A percentile compares a stretch with the other conserved stretches of the same genome.
These are phyloP conservation scores for Echinometra lucunter DNA, from an alignment of 53 echinoderm and acorn worm species.

Conservation along the genomic window DNA sequence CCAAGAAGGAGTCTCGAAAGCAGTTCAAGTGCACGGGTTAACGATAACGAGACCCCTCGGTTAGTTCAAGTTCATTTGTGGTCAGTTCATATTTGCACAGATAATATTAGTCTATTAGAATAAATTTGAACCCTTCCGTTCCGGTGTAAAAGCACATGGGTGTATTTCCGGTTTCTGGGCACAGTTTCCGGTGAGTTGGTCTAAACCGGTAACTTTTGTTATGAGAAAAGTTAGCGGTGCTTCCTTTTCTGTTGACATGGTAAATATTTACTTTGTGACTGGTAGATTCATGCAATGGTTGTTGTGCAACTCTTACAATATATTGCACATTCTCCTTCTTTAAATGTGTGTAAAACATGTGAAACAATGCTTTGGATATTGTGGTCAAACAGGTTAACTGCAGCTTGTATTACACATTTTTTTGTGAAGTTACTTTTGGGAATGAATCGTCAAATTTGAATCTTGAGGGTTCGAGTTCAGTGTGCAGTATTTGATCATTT, in stretches of 20 bases:
- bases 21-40: neutral
- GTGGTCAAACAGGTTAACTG: neutral
- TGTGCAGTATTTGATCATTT: neutral
- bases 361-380: neutral
- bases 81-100: constrained; percentile 12
- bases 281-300: neutral
- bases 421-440: neutral
- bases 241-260: neutral
- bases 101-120: neutral
- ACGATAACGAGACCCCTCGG: neutral
- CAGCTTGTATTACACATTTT: neutral
- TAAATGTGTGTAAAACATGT: neutral
- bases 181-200: neutral
- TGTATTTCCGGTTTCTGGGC: neutral
- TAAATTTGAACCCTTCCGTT: neutral
- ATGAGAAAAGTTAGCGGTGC: neutral
- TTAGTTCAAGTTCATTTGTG: constrained; percentile 34
- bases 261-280: neutral
- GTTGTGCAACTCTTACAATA: neutral
- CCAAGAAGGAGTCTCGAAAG: neutral
- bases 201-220: neutral
- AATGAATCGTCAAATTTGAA: too few relatives aligned
- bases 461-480: too few relatives aligned
- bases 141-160: neutral
- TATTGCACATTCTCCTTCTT: neutral